Base-by-base conservation (phyloP, 2,888 invertebrate genomes). In the Xylocampa areola region DNA sequence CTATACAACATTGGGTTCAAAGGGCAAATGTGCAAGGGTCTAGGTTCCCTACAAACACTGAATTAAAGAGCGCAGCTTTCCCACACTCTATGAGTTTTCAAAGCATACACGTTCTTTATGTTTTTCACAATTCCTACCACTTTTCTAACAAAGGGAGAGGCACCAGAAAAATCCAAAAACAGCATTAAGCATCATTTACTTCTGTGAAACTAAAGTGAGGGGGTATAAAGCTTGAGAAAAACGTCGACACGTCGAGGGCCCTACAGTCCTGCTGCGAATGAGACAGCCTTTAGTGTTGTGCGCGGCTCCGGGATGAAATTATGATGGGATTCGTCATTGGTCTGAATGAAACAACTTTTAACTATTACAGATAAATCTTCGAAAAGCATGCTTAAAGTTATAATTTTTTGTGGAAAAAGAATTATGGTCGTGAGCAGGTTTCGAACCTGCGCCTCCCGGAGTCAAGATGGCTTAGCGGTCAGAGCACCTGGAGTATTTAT, bases 211-310 rank as follows among this genome's bases (percentile, higher is more conserved):
- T 61, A 63, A 66, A 64, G 51, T 57, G 47, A 45, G 65, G 54
- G 58, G 63, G 55, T 61, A 57, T 39, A 68, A 63, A 63, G 14
- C 77, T 76, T 45, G 72, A 75, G 74, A 63, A 77, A 80, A 81
- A 78, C 75, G 80, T 67, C 49, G 71, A 50, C 64, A 68, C 61
- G 62, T 74, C 30, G 52, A 82, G 82, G 30, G 77, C 68, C 39
- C 79, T 81, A 71, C 73, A 79, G 68, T 75, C 76, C 77, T 79
- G 68, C 51, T 61, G 66, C 32, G 68, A 71, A 67, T 50, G 62
- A 68, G 66, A 69, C 51, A 74, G 59, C 37, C 29, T 27, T 7
- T 67, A 72, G 73, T 44, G 76, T 4, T 75, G 75, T 44, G 14
- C 0, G 4, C 0, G 4, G 3, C 2, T n/a, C 29, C 58, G 41